These are phyloP conservation scores for Semaprochilodus insignis DNA, from an alignment of 2,797 vertebrate species.

Conservation along the genomic window DNA sequence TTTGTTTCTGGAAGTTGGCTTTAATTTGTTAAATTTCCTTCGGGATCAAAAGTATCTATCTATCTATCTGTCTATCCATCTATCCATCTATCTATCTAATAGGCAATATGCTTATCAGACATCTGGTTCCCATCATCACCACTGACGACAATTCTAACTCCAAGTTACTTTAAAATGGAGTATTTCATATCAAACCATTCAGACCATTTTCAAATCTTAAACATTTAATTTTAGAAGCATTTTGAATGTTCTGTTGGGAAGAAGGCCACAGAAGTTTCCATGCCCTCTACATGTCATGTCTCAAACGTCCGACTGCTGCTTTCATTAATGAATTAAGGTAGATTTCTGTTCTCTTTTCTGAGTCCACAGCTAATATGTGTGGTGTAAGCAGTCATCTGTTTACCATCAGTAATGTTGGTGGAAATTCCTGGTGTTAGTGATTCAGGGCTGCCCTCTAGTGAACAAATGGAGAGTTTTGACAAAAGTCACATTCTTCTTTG, in stretches of 20 bases:
- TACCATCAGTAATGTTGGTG: neutral
- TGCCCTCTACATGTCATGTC: neutral
- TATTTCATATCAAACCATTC: neutral
- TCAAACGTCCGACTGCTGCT: neutral
- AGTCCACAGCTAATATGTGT: neutral
- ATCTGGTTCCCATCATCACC: neutral
- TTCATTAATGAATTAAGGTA: neutral
- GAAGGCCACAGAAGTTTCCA: conserved; percentile 18
- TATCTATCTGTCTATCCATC: too few species aligned
- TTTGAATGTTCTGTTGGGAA: neutral
- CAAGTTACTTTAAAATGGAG: too few species aligned
- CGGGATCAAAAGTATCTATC: too few species aligned
- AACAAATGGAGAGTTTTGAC: neutral
- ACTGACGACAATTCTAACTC: neutral
- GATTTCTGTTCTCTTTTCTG: neutral
- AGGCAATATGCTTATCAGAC: too few species aligned
- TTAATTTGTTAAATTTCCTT: too few species aligned
- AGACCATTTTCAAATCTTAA: neutral
- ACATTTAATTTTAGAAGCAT: neutral
- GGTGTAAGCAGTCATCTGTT: conserved; percentile 25
- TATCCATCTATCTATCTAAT: too few species aligned
- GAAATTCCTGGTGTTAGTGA: conserved; percentile 44
- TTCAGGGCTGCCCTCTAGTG: conserved; percentile 73
- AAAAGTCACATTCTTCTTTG: conserved; percentile 9
- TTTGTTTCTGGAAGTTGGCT: too few species aligned